Evolutionary conservation across 2,113 vertebrate genomes (phyloP).

Genomic region (Rhea pennata): DNA sequence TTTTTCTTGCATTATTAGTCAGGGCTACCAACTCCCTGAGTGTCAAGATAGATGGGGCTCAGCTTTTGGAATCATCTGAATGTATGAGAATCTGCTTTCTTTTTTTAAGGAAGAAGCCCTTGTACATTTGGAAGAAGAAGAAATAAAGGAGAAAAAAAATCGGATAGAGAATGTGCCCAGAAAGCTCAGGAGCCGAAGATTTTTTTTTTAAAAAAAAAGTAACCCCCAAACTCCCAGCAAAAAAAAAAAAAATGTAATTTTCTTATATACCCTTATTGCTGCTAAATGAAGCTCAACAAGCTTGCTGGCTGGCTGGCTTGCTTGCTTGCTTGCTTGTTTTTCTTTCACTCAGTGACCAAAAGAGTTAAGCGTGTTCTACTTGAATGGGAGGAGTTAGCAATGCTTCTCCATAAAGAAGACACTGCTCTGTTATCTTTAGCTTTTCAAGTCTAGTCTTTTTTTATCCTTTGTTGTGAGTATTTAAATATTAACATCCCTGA

Average conservation of each 20-base stretch:
- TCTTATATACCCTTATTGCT: background rate
- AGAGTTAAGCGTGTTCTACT: background rate
- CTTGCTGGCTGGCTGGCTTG: no score
- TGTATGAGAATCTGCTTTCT: background rate
- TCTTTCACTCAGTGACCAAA: background rate
- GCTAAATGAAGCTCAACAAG: background rate
- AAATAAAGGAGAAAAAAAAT: no score
- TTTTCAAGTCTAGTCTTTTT: background rate
- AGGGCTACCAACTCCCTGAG: background rate
- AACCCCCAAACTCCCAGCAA: background rate
- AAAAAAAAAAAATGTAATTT: background rate
- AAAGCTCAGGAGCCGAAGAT: background rate
- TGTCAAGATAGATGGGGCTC: no score
- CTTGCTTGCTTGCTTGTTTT: background rate
- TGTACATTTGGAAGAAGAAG: background rate
- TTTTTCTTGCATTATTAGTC: background rate
- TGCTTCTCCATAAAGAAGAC: background rate
- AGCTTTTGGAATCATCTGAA: background rate
- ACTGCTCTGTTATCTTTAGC: background rate
- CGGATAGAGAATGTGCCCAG: background rate
- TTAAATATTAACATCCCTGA: background rate
- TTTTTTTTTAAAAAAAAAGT: background rate
- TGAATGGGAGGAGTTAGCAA: background rate
- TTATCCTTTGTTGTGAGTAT: background rate
- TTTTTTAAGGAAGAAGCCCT: background rate